phyloP scores from a whole-genome alignment of 2,888 invertebrate species.

The Rhopalosiphum nymphaeae region DNA sequence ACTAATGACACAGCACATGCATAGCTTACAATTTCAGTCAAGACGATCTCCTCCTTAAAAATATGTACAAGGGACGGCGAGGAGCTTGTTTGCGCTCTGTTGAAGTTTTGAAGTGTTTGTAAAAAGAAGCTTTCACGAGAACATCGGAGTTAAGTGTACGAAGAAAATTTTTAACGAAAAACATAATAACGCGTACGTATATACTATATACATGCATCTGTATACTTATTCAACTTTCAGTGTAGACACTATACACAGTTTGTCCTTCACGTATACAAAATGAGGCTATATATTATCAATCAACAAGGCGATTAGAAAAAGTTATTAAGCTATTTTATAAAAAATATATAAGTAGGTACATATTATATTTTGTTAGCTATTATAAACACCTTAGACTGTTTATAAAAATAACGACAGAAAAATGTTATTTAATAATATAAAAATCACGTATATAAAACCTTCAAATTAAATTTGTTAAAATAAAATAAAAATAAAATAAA shows the following conservation, averaged over 20 bases:
- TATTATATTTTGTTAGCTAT: neutral
- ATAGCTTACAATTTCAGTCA: neutral
- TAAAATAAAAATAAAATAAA: too few species aligned
- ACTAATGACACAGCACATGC: neutral
- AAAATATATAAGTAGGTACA: neutral
- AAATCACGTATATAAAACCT: neutral
- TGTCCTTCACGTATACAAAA: neutral
- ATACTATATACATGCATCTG: neutral
- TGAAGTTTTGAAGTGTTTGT: constrained; percentile 24
- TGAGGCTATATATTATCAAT: neutral
- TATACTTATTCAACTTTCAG: neutral
- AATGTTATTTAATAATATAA: neutral
- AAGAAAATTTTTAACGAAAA: neutral
- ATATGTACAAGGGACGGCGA: neutral
- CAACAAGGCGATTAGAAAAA: neutral
- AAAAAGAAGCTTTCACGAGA: neutral
- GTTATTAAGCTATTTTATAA: neutral
- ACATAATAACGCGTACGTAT: neutral
- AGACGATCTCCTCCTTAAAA: neutral
- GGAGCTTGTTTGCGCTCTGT: neutral
- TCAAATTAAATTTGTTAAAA: neutral
- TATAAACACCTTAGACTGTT: neutral
- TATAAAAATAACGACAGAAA: neutral
- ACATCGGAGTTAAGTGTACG: neutral
- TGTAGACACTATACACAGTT: neutral